A percentile compares a stretch with the other conserved stretches of the same genome.
phyloP scores from a whole-genome alignment of 2,113 vertebrate genomes.

The Proteles cristata region DNA sequence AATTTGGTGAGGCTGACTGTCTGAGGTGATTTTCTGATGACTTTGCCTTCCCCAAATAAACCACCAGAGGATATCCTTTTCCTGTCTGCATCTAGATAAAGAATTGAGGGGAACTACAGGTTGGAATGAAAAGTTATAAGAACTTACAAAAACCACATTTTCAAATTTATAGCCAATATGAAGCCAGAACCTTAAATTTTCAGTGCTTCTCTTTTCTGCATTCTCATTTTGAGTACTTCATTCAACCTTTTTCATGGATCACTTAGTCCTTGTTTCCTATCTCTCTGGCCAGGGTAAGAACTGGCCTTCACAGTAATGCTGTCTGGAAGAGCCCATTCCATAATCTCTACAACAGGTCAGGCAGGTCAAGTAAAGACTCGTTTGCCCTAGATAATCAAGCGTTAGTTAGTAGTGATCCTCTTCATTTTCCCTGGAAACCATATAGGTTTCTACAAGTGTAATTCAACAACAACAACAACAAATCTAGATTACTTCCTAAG shows the following conservation, averaged over 20 bases:
- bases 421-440: slow-evolving; percentile 5
- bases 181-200: slow-evolving; percentile 37
- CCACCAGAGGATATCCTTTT: slow-evolving; percentile 59
- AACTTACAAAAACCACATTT: slow-evolving; percentile 18
- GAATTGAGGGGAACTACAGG: slow-evolving; percentile 47
- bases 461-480: background rate
- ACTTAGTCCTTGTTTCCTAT: background rate
- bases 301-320: background rate
- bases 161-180: slow-evolving; percentile 44
- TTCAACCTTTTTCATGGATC: background rate
- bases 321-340: background rate
- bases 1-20: slow-evolving; percentile 42
- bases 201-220: background rate
- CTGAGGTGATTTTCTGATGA: slow-evolving; percentile 66
- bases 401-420: background rate
- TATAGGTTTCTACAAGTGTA: slow-evolving; percentile 34
- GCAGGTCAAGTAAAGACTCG: background rate
- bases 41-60: slow-evolving; percentile 66
- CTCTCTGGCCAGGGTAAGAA: background rate
- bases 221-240: slow-evolving; percentile 7
- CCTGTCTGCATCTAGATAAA: slow-evolving; percentile 62
- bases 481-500: background rate
- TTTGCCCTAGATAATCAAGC: background rate
- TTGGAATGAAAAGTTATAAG: background rate
- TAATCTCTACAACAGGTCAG: background rate